Base-by-base conservation (phyloP, 2,113 vertebrate species). In the Bos indicus region DNA sequence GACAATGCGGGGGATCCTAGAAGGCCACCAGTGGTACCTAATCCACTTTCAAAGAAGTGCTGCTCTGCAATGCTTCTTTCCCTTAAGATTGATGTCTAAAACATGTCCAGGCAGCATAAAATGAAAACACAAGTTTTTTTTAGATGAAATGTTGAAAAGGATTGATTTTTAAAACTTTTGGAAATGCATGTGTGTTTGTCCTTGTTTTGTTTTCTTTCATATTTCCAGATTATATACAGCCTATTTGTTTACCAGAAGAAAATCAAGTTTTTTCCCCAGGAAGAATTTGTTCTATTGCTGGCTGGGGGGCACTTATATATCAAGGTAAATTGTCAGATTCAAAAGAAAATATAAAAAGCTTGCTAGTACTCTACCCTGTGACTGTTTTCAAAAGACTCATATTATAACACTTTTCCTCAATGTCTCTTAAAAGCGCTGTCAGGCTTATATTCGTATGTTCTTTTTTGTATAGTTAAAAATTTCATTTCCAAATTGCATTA, bases 181-280 rank as follows among this genome's bases (percentile, higher is more conserved):
- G 28, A 95, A 93, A 82, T 28, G 19, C 2, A 33, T 43, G 3
- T 77, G 10, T 64, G 0, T 77, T 5, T 84, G 6, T 71, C 52
- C 6, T 60, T 30, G 16, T 59, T 95, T 92, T 85, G 9, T 93
- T 78, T 87, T 94, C 7, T 23, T 89, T 91, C 52, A 56, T 93
- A 13, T 94, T 85, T 97, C 80, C 98, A 99, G 99, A 99, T 97
- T 98, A 98, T 48, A 98, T 99, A 96, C 99, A 99, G 96, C 99
- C 99, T 2, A 98, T 99, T 93, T 99, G 99, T 97, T 98, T 99
- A 48, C 99, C 99, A 23, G 98, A 99, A 94, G 90, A 98, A 57
- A 98, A 97, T 30, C 98, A 99, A 64, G 78, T 97, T 17, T 98
- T 99, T 95, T 43, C 98, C 85, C 97, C 98, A 67, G 99, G 99